Evolutionary conservation across 2,113 vertebrate genomes (phyloP), one percentile per base, ranked within the genome.

Genomic region (Forbesichthys agassizii): DNA sequence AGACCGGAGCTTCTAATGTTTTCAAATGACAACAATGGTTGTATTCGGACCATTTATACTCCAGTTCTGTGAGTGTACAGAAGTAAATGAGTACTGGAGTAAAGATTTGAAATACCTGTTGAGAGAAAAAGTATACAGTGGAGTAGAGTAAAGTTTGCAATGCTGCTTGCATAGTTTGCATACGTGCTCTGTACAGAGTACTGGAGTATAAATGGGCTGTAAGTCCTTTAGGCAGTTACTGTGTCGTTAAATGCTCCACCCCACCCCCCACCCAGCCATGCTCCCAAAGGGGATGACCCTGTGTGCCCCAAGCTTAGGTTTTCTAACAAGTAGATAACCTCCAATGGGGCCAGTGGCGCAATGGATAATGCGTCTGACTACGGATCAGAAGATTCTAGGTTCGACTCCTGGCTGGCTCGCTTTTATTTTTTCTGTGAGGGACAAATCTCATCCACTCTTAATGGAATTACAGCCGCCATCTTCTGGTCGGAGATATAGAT

Each of bases 321-420:
- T 36, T 59, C 27, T 59, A 4, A 33, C 4, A 59, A 33, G 57
- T 10, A 10, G 14, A 2, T n/a, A 12, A 1, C 57, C 14, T 11
- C 5, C 4, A 14, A 48, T n/a, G 4, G 92, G 93, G 91, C 92
- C 90, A 92, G 91, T 93, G 92, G 92, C 90, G 92, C 90, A 93
- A 93, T 93, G 92, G 92, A 93, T 93, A 92, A 92, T 89, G 91
- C 90, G 92, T 94, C 93, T 94, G 93, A 94, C 93, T 94, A 94
- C 92, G 92, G 94, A 94, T 94, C 93, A 94, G 94, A 95, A 94
- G 93, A 95, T 94, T 94, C 94, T 92, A 94, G 92, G 93, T 95
- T 95, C 91, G 92, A 93, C 92, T 93, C 92, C 93, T 93, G 93
- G 93, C 92, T 93, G 91, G 92, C 91, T 93, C 81, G 4, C 1